Conservation (phyloP, 2,797 vertebrate species). For the Prunella strophiata region DNA sequence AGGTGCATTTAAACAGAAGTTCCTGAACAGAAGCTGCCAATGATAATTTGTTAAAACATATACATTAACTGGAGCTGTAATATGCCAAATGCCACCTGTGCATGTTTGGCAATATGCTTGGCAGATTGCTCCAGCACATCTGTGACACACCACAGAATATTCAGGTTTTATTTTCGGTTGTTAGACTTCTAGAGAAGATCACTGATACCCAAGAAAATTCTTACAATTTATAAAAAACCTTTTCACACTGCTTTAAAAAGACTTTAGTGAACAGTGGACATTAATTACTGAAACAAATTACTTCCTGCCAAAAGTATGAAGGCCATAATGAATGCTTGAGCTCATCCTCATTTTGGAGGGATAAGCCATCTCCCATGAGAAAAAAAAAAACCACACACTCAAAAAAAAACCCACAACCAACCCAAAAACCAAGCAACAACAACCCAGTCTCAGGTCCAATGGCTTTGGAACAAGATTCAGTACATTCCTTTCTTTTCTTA, state of each 20-base stretch:
- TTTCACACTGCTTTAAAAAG: background rate
- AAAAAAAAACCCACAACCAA: background rate
- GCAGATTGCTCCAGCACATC: constrained; percentile 30
- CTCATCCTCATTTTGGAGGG: too few relatives aligned
- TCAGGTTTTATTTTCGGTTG: constrained; percentile 13
- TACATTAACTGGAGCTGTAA: background rate
- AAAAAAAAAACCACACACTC: background rate
- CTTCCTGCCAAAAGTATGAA: background rate
- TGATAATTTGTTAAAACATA: constrained; percentile 42
- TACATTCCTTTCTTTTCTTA: constrained; percentile 25
- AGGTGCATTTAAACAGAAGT: constrained; percentile 30
- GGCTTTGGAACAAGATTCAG: constrained; percentile 12
- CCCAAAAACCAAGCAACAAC: background rate
- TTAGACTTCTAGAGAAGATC: background rate
- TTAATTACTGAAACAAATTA: constrained; percentile 13
- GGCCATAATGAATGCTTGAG: background rate
- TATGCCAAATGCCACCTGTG: constrained; percentile 38
- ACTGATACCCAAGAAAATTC: background rate
- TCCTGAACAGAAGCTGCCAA: constrained; percentile 28
- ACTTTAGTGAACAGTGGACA: background rate
- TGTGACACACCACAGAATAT: background rate
- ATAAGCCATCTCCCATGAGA: background rate
- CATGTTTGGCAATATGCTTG: constrained; percentile 6
- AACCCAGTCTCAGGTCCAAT: background rate
- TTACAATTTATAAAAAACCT: background rate